phyloP scores from a whole-genome alignment of 1,140 invertebrate species.

The Drosophila murphyi region DNA sequence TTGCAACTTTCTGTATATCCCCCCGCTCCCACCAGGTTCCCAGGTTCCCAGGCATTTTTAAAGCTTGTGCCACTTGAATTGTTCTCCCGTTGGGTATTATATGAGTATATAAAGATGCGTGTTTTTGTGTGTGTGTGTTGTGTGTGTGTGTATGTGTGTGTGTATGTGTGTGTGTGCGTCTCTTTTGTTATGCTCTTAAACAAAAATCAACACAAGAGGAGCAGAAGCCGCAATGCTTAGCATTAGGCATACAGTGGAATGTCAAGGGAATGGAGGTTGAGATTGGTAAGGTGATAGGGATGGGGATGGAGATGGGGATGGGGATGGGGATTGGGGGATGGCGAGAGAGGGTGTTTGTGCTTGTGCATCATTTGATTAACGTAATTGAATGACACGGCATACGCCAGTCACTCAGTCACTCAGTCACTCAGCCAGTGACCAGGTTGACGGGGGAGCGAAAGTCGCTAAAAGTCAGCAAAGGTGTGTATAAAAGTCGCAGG shows the following conservation, averaged over 20 bases:
- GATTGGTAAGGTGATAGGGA: conserved; percentile 3
- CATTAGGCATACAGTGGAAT: conserved; percentile 31
- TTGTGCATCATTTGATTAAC: conserved; percentile 82
- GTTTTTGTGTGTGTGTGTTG: conserved; percentile 2
- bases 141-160: background rate
- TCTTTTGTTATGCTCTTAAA: conserved; percentile 47
- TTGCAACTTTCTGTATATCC: conserved; percentile 15
- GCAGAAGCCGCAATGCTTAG: conserved; percentile 38
- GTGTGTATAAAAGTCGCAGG: conserved; percentile 21
- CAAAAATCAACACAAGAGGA: conserved; percentile 49
- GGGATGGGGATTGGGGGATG: background rate
- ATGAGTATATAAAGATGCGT: background rate
- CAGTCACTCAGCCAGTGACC: conserved; percentile 45
- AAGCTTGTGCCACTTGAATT: conserved; percentile 10
- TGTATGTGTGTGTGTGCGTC: conserved; percentile 14
- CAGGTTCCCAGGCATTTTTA: conserved; percentile 5
- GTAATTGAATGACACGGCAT: conserved; percentile 72
- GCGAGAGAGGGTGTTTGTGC: conserved; percentile 47
- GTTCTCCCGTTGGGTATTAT: conserved; percentile 29
- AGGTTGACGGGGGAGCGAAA: conserved; percentile 21
- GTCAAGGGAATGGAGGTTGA: conserved; percentile 17
- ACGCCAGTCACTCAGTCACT: conserved; percentile 62
- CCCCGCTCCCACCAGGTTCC: no score
- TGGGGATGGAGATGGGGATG: background rate
- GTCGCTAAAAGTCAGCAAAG: conserved; percentile 62